A percentile compares a stretch with the other conserved stretches of the same genome.
Conservation (phyloP, 92 coral and sea anemone species). For the Isaurus tuberculatus region DNA sequence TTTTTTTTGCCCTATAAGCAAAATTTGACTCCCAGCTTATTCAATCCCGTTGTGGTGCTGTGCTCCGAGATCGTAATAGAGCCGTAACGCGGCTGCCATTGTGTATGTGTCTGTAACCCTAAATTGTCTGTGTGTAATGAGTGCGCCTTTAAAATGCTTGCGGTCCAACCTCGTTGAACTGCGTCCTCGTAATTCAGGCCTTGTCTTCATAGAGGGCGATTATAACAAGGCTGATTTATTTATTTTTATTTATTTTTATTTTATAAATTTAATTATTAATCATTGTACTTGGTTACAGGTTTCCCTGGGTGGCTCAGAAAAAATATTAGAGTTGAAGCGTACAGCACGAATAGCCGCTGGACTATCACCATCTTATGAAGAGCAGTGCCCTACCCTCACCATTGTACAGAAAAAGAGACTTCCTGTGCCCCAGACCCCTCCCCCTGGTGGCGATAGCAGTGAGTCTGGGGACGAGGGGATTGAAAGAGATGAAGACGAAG, state of each 20-base stretch:
- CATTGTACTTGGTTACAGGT: conserved; percentile 46
- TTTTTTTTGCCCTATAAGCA: too few species aligned
- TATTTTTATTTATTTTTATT: not conserved
- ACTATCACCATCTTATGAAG: conserved; percentile 83
- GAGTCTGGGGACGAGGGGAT: conserved; percentile 48
- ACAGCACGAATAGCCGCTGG: conserved; percentile 78
- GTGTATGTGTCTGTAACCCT: too few species aligned
- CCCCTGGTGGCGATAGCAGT: conserved; percentile 50
- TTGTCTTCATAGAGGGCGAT: too few species aligned
- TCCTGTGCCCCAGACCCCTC: conserved; percentile 77
- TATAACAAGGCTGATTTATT: too few species aligned
- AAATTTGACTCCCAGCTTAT: too few species aligned
- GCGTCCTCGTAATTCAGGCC: too few species aligned
- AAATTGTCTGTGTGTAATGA: too few species aligned
- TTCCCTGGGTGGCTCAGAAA: conserved; percentile 89
- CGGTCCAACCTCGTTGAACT: too few species aligned
- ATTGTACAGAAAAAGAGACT: conserved; percentile 51
- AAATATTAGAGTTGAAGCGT: conserved; percentile 74
- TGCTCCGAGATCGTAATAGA: too few species aligned
- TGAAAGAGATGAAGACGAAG: conserved; percentile 45
- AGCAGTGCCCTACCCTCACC: conserved; percentile 70
- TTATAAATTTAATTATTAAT: not conserved
- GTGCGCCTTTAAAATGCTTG: too few species aligned
- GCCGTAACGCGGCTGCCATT: too few species aligned
- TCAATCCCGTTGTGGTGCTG: too few species aligned